Conservation (phyloP, 2,797 vertebrate genomes). For the Crax fasciolata region DNA sequence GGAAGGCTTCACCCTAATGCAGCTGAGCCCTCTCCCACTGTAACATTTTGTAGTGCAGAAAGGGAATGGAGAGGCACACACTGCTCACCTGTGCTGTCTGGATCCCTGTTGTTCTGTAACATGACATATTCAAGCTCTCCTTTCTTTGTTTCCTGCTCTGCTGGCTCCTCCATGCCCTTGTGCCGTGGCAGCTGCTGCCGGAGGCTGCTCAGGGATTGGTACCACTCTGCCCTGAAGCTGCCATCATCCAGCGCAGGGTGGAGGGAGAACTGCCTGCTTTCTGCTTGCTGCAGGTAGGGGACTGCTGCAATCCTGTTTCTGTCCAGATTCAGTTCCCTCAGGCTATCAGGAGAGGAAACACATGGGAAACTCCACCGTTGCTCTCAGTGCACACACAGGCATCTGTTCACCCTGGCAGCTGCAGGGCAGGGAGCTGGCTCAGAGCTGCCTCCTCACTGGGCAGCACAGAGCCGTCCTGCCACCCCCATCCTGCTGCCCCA, state of each 20-base stretch:
- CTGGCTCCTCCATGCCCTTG: neutral
- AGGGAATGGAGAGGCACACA: neutral
- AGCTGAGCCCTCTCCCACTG: neutral
- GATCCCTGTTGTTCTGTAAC: conserved; percentile 43
- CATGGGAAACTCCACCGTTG: accelerated
- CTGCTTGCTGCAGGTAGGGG: conserved; percentile 82
- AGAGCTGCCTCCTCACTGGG: neutral
- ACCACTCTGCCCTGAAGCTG: conserved; percentile 2
- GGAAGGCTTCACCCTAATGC: neutral
- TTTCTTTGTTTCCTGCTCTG: neutral
- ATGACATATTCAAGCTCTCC: neutral
- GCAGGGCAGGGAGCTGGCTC: neutral
- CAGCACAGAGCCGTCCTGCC: neutral
- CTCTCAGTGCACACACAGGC: neutral
- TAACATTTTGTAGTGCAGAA: accelerated
- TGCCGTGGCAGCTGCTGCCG: neutral
- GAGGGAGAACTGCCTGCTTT: conserved; percentile 10
- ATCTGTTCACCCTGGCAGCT: accelerated
- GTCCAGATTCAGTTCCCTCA: conserved; percentile 89
- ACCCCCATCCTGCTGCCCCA: accelerated
- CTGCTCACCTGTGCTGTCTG: conserved; percentile 59
- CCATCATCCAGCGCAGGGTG: accelerated
- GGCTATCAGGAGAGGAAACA: conserved; percentile 76
- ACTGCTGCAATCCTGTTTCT: conserved; percentile 87
- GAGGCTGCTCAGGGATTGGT: neutral